Conservation (phyloP, 2,888 invertebrate genomes). For the Agrochola lychnidis region DNA sequence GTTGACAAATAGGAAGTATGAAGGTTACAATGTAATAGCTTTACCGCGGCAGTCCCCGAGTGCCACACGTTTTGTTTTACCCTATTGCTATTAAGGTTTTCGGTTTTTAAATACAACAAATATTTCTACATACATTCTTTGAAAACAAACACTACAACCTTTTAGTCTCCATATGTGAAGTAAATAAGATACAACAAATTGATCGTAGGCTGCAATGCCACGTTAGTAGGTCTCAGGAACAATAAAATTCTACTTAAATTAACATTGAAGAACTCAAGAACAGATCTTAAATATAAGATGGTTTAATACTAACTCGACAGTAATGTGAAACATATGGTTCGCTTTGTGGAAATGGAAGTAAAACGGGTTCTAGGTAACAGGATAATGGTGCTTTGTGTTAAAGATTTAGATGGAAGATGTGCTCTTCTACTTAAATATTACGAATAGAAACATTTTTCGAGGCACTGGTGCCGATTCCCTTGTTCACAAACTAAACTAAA, state of each 20-base stretch:
- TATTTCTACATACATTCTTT: not conserved
- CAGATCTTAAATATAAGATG: conserved; percentile 70
- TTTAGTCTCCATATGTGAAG: conserved; percentile 43
- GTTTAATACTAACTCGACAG: conserved; percentile 1
- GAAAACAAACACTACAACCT: conserved; percentile 22
- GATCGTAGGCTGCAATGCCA: conserved; percentile 73
- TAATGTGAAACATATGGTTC: conserved; percentile 37
- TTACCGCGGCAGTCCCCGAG: too few species aligned
- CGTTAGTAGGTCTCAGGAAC: conserved; percentile 63
- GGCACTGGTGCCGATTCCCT: too few species aligned
- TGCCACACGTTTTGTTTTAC: too few species aligned
- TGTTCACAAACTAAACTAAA: too few species aligned
- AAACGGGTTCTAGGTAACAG: conserved; percentile 38
- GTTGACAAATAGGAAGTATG: too few species aligned
- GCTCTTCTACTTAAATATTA: not conserved
- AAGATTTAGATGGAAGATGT: not conserved
- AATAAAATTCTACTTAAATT: conserved; percentile 63
- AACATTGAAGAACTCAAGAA: conserved; percentile 73
- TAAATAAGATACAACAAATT: conserved; percentile 60
- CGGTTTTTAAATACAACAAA: not conserved
- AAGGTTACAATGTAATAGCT: too few species aligned
- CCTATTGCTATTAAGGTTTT: too few species aligned
- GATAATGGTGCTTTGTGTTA: conserved; percentile 31
- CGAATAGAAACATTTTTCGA: too few species aligned
- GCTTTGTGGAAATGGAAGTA: conserved; percentile 29